Evolutionary conservation across 1,140 invertebrate genomes (phyloP), one percentile per base, ranked within the genome.

Genomic region (Cydia fagiglandana): DNA sequence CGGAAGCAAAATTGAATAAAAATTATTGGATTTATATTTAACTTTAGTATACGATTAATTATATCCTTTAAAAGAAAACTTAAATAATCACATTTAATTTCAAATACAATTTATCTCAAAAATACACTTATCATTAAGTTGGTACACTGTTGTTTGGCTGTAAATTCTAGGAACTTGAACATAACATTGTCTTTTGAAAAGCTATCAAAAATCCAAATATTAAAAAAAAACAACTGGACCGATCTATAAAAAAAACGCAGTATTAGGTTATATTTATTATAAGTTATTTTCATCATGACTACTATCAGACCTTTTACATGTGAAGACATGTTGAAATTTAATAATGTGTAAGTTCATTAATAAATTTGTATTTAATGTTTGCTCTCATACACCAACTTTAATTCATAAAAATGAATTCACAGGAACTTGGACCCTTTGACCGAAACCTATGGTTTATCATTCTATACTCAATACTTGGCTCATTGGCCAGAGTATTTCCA

Each of bases 401-500:
- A 34, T 73, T 70, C 47, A 73, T 76, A 56, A 34, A 78, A 87
- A 86, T 80, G 79, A 78, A 84, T 90, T 95, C 95, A 84, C 92
- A 98, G 98, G 50, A 99, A 99, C 94, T 94, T 99, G 85, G 99
- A 99, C 94, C 97, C 98, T 9, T 94, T 99, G 17, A 99, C 99
- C 17, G 99, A 99, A 94, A 99, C 98, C 64, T 99, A 99, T 95
- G 98, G 98, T 4, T 93, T 99, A 68, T 96, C 97, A 2, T 99
- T 99, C 94, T 99, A 99, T 86, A 97, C 99, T 91, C 98, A 99
- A 88, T 99, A 99, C 93, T 93, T 99, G 83, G 97, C 98, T 6
- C 98, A 98, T 90, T 99, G 98, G 98, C 98, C 99, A n/a, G 99
- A 99, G 93, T 99, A 99, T 93, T 99, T 99, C 91, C 97, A 99